Percentiles rank a stretch among this genome's conserved stretches.
Conservation (phyloP, 2,888 invertebrate genomes). For the Drosophila sordidapex region DNA sequence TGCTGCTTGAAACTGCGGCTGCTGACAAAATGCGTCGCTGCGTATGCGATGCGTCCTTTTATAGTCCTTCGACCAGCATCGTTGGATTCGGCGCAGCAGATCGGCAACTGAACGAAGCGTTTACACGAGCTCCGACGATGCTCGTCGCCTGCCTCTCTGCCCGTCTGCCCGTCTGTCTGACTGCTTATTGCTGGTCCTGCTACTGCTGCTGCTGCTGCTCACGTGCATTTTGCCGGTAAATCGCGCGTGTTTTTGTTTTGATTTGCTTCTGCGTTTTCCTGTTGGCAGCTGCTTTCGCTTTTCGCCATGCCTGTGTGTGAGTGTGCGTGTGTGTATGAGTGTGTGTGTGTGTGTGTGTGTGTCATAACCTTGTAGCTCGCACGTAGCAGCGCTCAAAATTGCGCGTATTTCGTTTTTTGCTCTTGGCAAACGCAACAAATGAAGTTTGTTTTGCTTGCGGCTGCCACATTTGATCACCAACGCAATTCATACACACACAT, state of each 20-base stretch:
- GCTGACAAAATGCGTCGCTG: constrained; percentile 64
- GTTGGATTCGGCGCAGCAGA: constrained; percentile 67
- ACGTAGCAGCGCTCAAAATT: constrained; percentile 52
- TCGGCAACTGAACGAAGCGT: constrained; percentile 58
- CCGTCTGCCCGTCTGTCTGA: neutral
- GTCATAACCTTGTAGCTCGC: constrained; percentile 59
- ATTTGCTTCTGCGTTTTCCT: constrained; percentile 47
- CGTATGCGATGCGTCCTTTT: constrained; percentile 49
- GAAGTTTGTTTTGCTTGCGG: constrained; percentile 42
- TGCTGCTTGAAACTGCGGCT: constrained; percentile 49
- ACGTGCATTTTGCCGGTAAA: constrained; percentile 77
- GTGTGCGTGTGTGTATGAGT: neutral
- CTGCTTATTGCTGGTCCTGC: neutral
- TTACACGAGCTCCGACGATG: constrained; percentile 6
- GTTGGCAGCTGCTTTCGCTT: constrained; percentile 61
- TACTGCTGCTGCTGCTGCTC: constrained; percentile 26
- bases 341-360: constrained; percentile 5
- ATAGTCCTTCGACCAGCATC: constrained; percentile 50
- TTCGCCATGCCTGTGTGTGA: constrained; percentile 49
- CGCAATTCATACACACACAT: constrained; percentile 2
- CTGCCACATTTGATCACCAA: constrained; percentile 44
- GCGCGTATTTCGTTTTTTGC: constrained; percentile 27
- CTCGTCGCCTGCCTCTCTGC: constrained; percentile 6
- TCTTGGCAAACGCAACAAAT: constrained; percentile 34
- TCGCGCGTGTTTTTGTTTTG: constrained; percentile 78